phyloP scores from a whole-genome alignment of 2,797 vertebrate species.

The Darevskia mixta region DNA sequence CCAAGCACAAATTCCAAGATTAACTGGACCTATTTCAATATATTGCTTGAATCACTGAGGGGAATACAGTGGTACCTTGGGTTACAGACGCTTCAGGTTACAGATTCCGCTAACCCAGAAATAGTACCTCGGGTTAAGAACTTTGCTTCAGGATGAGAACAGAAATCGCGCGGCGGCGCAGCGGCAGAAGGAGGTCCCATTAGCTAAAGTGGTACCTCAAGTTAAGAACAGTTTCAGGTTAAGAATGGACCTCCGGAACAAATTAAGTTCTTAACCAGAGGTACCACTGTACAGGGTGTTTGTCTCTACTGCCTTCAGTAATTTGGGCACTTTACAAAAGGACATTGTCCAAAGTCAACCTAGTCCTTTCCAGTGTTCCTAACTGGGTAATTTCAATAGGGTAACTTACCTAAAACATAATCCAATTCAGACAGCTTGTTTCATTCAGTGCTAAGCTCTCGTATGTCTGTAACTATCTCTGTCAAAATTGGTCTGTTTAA shows the following conservation, averaged over 20 bases:
- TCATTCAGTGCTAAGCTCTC: constrained; percentile 56
- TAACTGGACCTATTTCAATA: neutral
- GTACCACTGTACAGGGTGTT: neutral
- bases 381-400: neutral
- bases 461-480: constrained; percentile 49
- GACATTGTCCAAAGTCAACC: constrained; percentile 42
- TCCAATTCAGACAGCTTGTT: constrained; percentile 41
- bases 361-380: neutral
- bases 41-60: neutral
- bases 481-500: constrained; percentile 14
- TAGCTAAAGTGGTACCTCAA: too few species aligned
- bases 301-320: neutral
- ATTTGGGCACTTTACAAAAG: constrained; percentile 30
- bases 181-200: too few species aligned
- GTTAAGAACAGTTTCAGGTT: too few species aligned
- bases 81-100: too few species aligned
- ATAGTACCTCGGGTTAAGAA: too few species aligned
- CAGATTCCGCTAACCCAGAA: too few species aligned
- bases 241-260: too few species aligned
- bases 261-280: too few species aligned
- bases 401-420: constrained; percentile 22
- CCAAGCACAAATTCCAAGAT: neutral
- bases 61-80: too few species aligned
- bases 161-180: too few species aligned
- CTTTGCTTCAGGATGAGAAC: too few species aligned